Conservation (phyloP, 2,888 invertebrate genomes). For the Chirona hameri region DNA sequence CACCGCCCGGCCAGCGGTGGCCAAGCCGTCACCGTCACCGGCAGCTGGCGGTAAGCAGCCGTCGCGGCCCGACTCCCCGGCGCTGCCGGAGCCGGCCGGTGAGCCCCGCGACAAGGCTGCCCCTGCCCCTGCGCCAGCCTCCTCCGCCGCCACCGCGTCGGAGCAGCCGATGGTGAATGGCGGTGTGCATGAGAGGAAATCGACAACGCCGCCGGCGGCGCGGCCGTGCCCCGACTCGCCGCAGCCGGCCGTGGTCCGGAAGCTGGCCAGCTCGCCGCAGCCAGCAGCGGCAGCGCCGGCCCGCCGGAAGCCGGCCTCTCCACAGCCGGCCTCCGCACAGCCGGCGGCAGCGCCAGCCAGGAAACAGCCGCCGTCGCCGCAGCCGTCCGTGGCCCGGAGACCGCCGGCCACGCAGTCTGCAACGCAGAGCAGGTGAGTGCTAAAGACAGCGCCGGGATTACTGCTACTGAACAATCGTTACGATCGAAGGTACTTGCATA, state of each 20-base stretch:
- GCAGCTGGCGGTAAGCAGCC: neutral
- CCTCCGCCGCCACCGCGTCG: neutral
- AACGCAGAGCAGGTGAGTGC: neutral
- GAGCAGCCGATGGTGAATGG: neutral
- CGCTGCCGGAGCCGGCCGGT: conserved; percentile 6
- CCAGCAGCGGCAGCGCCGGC: neutral
- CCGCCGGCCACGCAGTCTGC: neutral
- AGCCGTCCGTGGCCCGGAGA: neutral
- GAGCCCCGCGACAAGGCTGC: neutral
- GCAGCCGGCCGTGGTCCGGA: neutral
- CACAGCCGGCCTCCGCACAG: neutral
- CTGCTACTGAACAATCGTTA: neutral
- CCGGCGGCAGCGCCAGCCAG: neutral
- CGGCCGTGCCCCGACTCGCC: neutral
- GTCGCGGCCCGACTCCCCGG: conserved; percentile 26
- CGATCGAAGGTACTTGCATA: too few relatives aligned
- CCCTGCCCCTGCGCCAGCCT: neutral
- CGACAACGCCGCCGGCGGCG: neutral
- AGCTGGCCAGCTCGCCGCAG: neutral
- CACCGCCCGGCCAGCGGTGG: conserved; percentile 54
- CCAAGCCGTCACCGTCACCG: neutral
- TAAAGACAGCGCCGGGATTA: neutral
- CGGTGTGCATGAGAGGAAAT: neutral
- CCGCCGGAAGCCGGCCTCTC: neutral
- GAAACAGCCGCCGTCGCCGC: neutral